These are phyloP conservation scores for Psylliodes chrysocephalus DNA, from an alignment of 2,888 invertebrate genomes.

Conservation along the genomic window DNA sequence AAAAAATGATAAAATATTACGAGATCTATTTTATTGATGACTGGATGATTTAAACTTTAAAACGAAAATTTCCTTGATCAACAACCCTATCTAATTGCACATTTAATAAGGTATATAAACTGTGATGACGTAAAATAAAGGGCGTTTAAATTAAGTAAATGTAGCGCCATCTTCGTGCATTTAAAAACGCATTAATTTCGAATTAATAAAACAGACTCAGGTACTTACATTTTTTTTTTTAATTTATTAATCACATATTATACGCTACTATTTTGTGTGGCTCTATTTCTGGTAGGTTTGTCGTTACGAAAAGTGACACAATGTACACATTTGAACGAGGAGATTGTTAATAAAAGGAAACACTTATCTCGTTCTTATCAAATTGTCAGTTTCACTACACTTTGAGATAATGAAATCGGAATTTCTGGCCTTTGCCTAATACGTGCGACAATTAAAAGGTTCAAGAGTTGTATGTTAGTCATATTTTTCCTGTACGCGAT, in stretches of 20 bases:
- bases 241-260: background rate
- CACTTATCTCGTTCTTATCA: conserved; percentile 51
- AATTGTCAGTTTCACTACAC: conserved; percentile 41
- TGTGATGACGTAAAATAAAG: conserved; percentile 10
- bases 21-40: no score
- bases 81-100: background rate
- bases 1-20: background rate
- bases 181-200: background rate
- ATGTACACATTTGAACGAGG: conserved; percentile 34
- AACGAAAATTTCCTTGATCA: background rate
- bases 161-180: background rate
- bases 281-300: background rate
- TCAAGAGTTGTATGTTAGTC: conserved; percentile 28
- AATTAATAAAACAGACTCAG: background rate
- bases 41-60: background rate
- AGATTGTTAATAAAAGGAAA: conserved; percentile 49
- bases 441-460: conserved; percentile 36
- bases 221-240: background rate
- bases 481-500: conserved; percentile 20
- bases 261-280: background rate
- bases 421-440: conserved; percentile 22
- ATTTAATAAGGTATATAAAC: background rate
- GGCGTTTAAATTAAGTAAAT: background rate
- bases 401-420: conserved; percentile 30
- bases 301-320: conserved; percentile 14